Evolutionary conservation across 2,888 invertebrate genomes (phyloP), one percentile per base, ranked within the genome.

Genomic region (Limnephilus lunatus): DNA sequence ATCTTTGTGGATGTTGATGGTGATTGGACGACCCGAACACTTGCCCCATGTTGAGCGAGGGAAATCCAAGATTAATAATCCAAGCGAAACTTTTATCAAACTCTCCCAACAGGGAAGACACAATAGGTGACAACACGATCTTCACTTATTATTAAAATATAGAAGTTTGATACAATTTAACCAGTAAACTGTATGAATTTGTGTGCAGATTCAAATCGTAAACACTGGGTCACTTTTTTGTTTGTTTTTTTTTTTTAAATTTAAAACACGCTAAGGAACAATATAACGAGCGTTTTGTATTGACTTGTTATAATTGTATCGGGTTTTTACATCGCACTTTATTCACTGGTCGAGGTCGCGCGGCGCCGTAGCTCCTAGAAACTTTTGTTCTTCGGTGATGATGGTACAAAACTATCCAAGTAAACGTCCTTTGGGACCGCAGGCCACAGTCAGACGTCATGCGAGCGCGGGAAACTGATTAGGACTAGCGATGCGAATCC

Each of bases 21-120:
- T 96, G 96, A 93, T 95, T 95, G 92, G 96, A 95, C 44, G 95
- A 96, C 91, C 96, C 96, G 94, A 96, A 96, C 85, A 96, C 95
- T 94, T 96, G 96, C 93, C 96, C 96, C 96, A 96, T 96, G 94
- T 94, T 95, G 94, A 85, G 86, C n/a, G 86, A 86, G 30, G 68
- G 31, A 39, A 81, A 88, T 82, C 91, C 91, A 9, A 25, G 25
- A 68, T 88, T 35, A 81, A 39, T 39, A 39, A 87, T 32, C 89
- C 39, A 80, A 81, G 53, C 31, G 82, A 39, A 53, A 91, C 48
- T 82, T 25, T 14, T 30, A 85, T 87, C 30, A 12, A 91, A 81
- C 81, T 85, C 53, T 44, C 32, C 35, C 11, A n/a, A 44, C 44
- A 90, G 25, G 90, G 80, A 32, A 86, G 88, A 90, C 48, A 68